Evolutionary conservation across 2,113 vertebrate genomes (phyloP), one percentile per base, ranked within the genome.

Genomic region (Archocentrus centrarchus): DNA sequence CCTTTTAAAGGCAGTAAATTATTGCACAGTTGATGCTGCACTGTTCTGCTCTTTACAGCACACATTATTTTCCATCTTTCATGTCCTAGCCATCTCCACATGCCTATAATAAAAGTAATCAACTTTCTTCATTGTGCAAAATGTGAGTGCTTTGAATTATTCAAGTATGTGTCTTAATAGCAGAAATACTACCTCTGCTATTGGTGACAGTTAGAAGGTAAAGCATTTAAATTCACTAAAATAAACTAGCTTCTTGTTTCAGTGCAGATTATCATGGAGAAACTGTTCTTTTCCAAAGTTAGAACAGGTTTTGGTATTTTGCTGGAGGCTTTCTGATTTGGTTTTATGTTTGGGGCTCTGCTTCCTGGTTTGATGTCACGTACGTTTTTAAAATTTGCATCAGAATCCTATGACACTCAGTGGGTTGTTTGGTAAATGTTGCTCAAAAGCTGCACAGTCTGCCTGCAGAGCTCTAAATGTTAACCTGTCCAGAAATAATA

Each of bases 401-500:
- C 66, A 70, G 44, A 70, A 70, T 2, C 27, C 30, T 47, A 73
- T 32, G 27, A 55, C 7, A 27, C 68, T 73, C 0, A 2, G 17
- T 55, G 68, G 11, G 32, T 53, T 73, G 17, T 32, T 32, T 73
- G 47, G 27, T 32, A 53, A 50, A n/a, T n/a, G 11, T 53, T 53
- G 27, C 13, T 32, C 20, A 73, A 73, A 53, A 53, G 10, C 27
- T 53, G 32, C 53, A 73, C 10, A 14, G 47, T 53, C 27, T 73
- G 17, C 17, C 32, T 27, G 17, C 44, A n/a, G 47, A 73, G 27
- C 17, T 73, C 27, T 32, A 53, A 35, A 32, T 73, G 66, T 70
- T 50, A 50, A 70, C 44, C 44, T 50, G 15, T 50, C 66, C 66
- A 70, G 47, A 73, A 73, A 73, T 53, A 53, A 18, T 73, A 73